Evolutionary conservation across 2,113 vertebrate species (phyloP), one percentile per base, ranked within the genome.

Genomic region (Colaptes auratus): DNA sequence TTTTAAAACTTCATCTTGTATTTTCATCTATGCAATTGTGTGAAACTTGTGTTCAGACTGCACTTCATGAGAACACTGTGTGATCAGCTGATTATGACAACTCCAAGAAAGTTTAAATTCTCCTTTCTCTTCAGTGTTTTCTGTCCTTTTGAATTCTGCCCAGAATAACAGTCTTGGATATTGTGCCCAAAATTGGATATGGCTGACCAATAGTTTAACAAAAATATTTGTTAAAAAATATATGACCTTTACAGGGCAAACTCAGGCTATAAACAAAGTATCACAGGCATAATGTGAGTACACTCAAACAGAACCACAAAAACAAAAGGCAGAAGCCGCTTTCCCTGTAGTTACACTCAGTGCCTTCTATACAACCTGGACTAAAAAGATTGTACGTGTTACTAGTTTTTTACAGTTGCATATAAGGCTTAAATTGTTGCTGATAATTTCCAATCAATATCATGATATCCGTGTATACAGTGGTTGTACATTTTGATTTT

Each of bases 381-480:
- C 42, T 59, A 2, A 58, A 46, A 55, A 52, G 12, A 31, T 69
- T 70, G 82, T 82, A 21, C 24, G 10, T 24, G 8, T 31, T 61
- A 8, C 3, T 72, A 39, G 3, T 6, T 52, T 81, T 88, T 80
- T 31, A 59, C 33, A 48, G 21, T 81, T 36, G 59, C 30, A 36
- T 39, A 25, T 6, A 48, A 19, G 17, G 12, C 44, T 83, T 67
- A 60, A 67, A 48, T 56, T 60, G 11, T 72, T 59, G 33, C 4
- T 60, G 12, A 3, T 12, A 50, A 46, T 87, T 89, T 79, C 15
- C 55, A 59, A 5, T 53, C 67, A 59, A 55, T 80, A n/a, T 24
- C 0, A n/a, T 23, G 0, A 42, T 69, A 53, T 56, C 15, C 50
- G 55, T 73, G 10, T 42, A 7, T 42, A 2, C 2, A 7, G 28